Evolutionary conservation across 2,797 vertebrate genomes (phyloP), one percentile per base, ranked within the genome.

Genomic region (Odontamblyopus rebecca): DNA sequence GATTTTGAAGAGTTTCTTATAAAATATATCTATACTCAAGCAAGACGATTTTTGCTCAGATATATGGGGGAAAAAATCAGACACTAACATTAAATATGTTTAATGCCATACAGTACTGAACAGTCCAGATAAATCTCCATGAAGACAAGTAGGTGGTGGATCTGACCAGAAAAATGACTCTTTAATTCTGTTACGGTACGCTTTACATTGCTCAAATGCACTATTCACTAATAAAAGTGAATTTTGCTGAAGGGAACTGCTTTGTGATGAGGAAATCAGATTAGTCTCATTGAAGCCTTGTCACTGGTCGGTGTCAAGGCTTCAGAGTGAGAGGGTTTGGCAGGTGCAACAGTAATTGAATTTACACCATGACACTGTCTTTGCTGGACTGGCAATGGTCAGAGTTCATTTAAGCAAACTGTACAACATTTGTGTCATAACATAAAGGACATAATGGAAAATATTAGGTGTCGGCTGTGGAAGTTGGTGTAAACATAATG

Each of bases 281-380:
- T 76, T 72, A 70, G 64, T 64, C 61, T 61, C 9, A 73, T 61
- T 73, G 0, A 35, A 62, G 16, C 6, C 8, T 38, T 48, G 8
- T 61, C 32, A 73, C 16, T 41, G 35, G 29, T 60, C 32, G 3
- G 19, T 61, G 69, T 77, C 69, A 23, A 23, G 23, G 23, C 23
- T 23, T 23, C 23, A 23, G 23, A 23, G 23, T 62, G 41, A 69
- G 66, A 0, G 8, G 68, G 72, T 79, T 71, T 65, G 50, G 71
- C 64, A 73, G 74, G 30, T 76, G 67, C 59, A 48, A 67, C 72
- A 74, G 66, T 48, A 75, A 56, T 68, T 76, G 50, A 71, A 12
- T 74, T 69, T 66, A 7, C 29, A 1, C 67, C 16, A 19, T 60
- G 41, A 32, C 2, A 57, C 51, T 1, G 26, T 32, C 68, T 27